phyloP scores from a whole-genome alignment of 2,113 vertebrate genomes.

The Brachypodius melanocephalos region DNA sequence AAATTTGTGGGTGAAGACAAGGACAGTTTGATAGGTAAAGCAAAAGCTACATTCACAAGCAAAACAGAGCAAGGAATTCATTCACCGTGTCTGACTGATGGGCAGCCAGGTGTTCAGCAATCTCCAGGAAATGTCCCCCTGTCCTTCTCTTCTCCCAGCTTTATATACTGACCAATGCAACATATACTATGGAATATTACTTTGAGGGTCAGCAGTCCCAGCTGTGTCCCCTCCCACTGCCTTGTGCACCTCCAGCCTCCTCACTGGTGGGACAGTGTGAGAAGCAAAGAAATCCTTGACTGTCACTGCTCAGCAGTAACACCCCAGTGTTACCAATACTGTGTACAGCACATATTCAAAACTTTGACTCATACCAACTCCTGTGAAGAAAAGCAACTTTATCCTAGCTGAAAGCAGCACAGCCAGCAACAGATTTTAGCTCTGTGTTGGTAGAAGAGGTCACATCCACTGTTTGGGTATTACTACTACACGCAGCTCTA shows the following conservation, averaged over 20 bases:
- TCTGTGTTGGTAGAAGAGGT: neutral
- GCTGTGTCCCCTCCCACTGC: neutral
- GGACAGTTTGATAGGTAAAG: neutral
- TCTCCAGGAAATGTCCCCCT: rapidly evolving
- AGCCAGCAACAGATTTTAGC: neutral
- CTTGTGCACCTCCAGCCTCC: neutral
- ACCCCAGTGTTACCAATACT: neutral
- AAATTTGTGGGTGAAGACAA: neutral
- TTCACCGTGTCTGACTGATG: neutral
- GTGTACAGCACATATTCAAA: neutral
- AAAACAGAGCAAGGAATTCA: neutral
- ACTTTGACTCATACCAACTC: neutral
- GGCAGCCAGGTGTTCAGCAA: neutral
- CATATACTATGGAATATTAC: rapidly evolving
- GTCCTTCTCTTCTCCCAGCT: neutral
- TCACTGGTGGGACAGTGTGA: rapidly evolving
- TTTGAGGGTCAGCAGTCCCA: neutral
- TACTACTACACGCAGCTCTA: neutral
- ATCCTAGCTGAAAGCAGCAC: neutral
- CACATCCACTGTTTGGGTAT: neutral
- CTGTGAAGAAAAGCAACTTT: neutral
- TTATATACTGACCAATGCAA: rapidly evolving
- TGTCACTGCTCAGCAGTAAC: neutral
- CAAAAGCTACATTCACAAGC: neutral
- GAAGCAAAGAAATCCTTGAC: neutral